Percentiles rank a stretch among this genome's conserved stretches.
These are phyloP conservation scores for Cairina moschata DNA, from an alignment of 2,113 vertebrate species.

Conservation along the genomic window DNA sequence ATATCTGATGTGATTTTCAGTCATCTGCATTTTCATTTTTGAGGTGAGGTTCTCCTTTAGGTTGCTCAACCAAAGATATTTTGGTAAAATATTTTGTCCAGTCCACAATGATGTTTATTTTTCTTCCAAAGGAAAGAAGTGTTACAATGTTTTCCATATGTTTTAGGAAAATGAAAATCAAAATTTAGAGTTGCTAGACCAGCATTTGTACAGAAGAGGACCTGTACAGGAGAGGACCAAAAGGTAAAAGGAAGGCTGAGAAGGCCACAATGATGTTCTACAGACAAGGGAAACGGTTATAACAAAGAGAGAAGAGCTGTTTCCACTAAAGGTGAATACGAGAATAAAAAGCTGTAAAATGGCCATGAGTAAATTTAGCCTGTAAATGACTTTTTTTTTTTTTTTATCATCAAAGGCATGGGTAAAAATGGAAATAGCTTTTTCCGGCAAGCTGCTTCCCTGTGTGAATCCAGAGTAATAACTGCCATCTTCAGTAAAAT, in stretches of 20 bases:
- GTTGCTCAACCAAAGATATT: background rate
- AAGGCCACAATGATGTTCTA: background rate
- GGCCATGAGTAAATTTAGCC: background rate
- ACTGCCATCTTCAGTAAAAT: background rate
- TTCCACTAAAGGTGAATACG: background rate
- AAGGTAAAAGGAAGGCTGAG: background rate
- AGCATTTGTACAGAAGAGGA: background rate
- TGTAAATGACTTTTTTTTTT: background rate
- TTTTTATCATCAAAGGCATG: background rate
- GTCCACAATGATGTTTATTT: background rate
- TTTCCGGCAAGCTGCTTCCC: background rate
- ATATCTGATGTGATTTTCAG: background rate
- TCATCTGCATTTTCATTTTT: background rate
- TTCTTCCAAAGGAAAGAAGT: background rate
- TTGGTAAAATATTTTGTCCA: background rate
- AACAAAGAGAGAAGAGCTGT: background rate
- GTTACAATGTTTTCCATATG: background rate
- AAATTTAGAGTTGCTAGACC: background rate
- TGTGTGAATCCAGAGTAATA: background rate
- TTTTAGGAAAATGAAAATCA: background rate
- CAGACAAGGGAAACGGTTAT: background rate
- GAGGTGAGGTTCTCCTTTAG: background rate
- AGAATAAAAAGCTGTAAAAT: background rate
- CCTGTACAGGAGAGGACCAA: background rate
- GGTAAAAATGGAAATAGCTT: background rate